phyloP scores from a whole-genome alignment of 2,113 vertebrate species.

The Serilophus lunatus region DNA sequence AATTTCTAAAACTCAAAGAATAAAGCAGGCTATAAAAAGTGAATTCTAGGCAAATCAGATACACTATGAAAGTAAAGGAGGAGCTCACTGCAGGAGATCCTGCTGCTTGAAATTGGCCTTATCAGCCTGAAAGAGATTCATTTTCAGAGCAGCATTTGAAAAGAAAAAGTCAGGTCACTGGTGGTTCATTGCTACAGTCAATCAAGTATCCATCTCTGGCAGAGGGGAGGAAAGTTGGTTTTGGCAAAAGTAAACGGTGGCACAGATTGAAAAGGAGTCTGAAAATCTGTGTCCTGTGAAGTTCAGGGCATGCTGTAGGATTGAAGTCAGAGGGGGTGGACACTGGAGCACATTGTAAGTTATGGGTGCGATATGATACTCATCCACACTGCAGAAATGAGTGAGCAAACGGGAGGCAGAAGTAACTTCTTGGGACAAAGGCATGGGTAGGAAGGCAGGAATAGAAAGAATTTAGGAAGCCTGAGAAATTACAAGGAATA shows the following conservation, averaged over 20 bases:
- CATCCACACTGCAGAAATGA: neutral
- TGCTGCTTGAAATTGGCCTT: constrained; percentile 31
- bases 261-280: neutral
- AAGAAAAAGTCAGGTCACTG: neutral
- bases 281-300: neutral
- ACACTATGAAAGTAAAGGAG: neutral
- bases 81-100: neutral
- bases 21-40: neutral
- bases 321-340: neutral
- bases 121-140: neutral
- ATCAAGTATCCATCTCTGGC: neutral
- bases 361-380: neutral
- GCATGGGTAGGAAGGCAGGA: neutral
- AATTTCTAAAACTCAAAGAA: constrained; percentile 8
- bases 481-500: neutral
- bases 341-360: neutral
- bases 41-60: neutral
- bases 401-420: rapidly evolving
- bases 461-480: neutral
- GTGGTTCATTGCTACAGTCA: neutral
- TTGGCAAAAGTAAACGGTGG: neutral
- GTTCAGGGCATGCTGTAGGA: neutral
- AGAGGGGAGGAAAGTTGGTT: neutral
- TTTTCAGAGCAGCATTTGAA: neutral
- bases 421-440: neutral